A percentile compares a stretch with the other conserved stretches of the same genome.
Conservation (phyloP, 2,113 vertebrate species). For the Equus quagga region DNA sequence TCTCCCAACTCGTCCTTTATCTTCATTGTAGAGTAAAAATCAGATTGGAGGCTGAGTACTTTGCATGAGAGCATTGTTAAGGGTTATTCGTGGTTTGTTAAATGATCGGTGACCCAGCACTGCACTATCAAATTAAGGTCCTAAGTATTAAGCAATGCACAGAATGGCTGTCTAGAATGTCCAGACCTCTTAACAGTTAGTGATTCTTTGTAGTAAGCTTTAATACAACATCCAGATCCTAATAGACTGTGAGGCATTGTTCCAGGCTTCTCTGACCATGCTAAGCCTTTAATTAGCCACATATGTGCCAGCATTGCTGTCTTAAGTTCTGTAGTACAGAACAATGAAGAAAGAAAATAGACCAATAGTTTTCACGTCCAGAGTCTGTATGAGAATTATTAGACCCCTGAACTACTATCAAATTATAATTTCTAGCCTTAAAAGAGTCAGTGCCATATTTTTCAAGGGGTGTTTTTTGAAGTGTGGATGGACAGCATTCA, state of each 20-base stretch:
- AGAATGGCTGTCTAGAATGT: not conserved
- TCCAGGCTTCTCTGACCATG: not conserved
- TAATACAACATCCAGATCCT: not conserved
- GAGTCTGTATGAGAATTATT: not conserved
- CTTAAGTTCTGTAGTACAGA: not conserved
- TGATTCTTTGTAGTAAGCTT: not conserved
- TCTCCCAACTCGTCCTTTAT: not conserved
- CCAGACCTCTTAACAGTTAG: not conserved
- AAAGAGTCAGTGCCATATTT: not conserved
- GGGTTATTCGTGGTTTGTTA: not conserved
- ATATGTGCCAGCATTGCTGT: not conserved
- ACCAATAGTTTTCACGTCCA: not conserved
- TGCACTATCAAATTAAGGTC: not conserved
- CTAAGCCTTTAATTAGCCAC: not conserved
- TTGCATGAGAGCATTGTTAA: not conserved
- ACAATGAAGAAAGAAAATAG: not conserved
- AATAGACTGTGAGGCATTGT: not conserved
- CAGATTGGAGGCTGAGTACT: not conserved
- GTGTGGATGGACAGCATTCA: not conserved
- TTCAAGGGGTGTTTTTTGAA: not conserved
- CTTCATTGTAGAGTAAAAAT: not conserved
- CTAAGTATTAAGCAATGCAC: not conserved
- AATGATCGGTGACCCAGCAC: not conserved
- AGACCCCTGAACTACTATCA: not conserved
- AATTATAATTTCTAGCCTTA: not conserved